phyloP scores from a whole-genome alignment of 37 sponge, comb jelly and placozoan species.

The Beroe ovata region DNA sequence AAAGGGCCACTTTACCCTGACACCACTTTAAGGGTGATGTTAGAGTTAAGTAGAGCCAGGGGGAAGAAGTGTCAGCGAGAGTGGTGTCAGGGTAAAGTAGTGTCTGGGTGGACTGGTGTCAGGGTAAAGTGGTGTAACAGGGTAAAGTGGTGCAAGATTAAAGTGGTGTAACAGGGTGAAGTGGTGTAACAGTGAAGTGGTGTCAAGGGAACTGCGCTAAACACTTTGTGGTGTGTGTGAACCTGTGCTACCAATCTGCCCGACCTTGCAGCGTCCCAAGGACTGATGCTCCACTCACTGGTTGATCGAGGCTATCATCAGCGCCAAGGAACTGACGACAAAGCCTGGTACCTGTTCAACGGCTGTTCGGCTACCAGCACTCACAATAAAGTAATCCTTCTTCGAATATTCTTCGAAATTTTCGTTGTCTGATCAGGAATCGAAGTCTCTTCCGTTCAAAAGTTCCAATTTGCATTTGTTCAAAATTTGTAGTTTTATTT shows the following conservation, averaged over 20 bases:
- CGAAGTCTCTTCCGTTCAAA: no score
- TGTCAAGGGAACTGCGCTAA: not conserved
- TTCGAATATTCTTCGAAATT: no score
- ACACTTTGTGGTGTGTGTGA: not conserved
- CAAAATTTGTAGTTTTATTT: no score
- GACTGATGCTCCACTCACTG: conserved; percentile 61
- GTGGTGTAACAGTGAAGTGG: not conserved
- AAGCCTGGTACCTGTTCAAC: conserved; percentile 49
- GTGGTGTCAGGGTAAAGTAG: not conserved
- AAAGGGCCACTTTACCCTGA: no score
- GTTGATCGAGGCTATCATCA: conserved; percentile 34
- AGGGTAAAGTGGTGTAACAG: not conserved
- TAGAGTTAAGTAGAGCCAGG: not conserved
- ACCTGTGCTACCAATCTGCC: not conserved
- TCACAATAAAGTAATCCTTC: conserved; percentile 36
- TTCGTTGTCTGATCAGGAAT: no score
- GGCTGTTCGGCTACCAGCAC: conserved; percentile 59
- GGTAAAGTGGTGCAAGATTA: not conserved
- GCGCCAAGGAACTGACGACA: conserved; percentile 30
- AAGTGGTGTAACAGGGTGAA: not conserved
- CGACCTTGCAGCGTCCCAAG: conserved; percentile 28
- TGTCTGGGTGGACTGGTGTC: not conserved
- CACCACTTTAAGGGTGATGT: no score
- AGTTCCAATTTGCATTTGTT: no score
- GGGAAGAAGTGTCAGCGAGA: not conserved